Evolutionary conservation across 2,888 invertebrate species (phyloP).

Genomic region (Melieria omissa): DNA sequence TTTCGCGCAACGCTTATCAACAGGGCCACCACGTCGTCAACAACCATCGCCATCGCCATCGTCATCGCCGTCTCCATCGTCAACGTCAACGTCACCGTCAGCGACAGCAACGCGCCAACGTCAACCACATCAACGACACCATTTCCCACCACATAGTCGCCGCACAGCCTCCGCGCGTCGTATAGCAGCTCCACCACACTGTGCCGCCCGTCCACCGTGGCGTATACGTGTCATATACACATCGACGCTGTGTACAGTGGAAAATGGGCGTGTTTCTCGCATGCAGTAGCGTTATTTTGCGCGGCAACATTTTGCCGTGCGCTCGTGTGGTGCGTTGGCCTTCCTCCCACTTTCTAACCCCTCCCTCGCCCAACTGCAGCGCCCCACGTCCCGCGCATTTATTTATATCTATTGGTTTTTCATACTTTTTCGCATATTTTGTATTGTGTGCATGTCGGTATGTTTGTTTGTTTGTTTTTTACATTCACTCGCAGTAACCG

Average conservation of each 20-base stretch:
- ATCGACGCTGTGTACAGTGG: not conserved
- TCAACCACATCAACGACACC: too few relatives aligned
- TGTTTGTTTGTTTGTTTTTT: constrained; percentile 8
- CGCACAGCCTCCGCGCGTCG: too few relatives aligned
- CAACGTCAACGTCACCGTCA: not conserved
- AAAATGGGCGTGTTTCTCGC: constrained; percentile 27
- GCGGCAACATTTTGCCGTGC: not conserved
- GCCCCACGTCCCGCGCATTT: not conserved
- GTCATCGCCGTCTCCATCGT: not conserved
- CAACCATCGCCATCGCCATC: not conserved
- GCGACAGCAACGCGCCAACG: not conserved
- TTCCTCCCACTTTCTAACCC: constrained; percentile 1
- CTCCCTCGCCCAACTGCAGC: not conserved
- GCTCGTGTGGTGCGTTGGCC: constrained; percentile 1
- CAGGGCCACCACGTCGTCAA: not conserved
- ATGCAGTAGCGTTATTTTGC: not conserved
- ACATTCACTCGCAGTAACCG: not conserved
- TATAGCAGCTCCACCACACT: not conserved
- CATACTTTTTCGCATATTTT: constrained; percentile 22
- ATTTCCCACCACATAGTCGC: too few relatives aligned
- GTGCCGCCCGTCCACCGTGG: not conserved
- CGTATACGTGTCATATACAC: constrained; percentile 38
- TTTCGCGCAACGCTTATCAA: too few relatives aligned
- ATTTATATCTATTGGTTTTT: constrained; percentile 37
- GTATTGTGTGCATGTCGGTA: not conserved